These are phyloP conservation scores for Stomatorhinus walkeri DNA, from an alignment of 2,797 vertebrate species.

Conservation along the genomic window DNA sequence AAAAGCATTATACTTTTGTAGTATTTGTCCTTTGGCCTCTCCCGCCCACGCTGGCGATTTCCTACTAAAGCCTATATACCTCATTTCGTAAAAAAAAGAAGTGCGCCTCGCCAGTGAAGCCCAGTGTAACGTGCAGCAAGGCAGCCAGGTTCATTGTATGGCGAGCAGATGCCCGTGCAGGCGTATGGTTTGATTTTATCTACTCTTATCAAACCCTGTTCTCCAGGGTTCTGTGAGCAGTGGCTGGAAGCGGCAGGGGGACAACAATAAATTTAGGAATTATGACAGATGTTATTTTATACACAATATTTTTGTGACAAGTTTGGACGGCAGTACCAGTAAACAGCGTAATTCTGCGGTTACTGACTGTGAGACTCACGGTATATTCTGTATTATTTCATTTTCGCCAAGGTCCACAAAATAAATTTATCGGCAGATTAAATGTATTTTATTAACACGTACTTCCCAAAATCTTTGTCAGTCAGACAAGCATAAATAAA, in stretches of 20 bases:
- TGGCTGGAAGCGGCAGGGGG: neutral
- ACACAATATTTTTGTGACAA: neutral
- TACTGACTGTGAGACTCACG: neutral
- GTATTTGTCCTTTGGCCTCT: neutral
- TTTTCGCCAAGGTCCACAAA: neutral
- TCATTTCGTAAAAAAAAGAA: neutral
- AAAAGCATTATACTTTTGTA: neutral
- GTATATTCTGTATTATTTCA: neutral
- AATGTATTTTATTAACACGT: neutral
- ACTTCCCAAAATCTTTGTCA: neutral
- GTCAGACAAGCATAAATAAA: neutral
- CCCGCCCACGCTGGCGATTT: neutral
- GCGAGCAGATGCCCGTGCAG: neutral
- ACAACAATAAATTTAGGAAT: neutral
- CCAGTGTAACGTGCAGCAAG: neutral
- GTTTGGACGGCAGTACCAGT: neutral
- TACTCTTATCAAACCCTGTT: neutral
- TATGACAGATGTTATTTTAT: constrained; percentile 1
- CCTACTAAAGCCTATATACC: neutral
- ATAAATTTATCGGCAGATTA: neutral
- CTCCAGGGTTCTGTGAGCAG: neutral
- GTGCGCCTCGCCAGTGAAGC: neutral
- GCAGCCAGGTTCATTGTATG: neutral
- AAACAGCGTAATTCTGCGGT: neutral
- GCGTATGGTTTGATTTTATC: neutral